Evolutionary conservation across 1,140 invertebrate species (phyloP), one percentile per base, ranked within the genome.

Genomic region (Drosophila bocki): DNA sequence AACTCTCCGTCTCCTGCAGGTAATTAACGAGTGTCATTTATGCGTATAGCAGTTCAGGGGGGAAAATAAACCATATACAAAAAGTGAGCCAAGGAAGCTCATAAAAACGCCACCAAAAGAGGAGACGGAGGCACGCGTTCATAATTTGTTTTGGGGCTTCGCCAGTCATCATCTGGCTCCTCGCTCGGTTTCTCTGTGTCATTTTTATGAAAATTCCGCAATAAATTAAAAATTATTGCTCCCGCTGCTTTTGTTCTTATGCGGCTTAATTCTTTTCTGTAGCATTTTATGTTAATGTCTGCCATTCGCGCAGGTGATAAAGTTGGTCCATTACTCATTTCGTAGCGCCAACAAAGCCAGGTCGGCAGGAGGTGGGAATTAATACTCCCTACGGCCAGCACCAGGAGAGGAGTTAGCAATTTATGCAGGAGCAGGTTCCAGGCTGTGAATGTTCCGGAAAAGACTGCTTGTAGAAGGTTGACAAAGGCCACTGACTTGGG

Each of bases 181-280:
- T 33, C 41, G 32, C 48, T 60, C 32, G 54, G 35, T 35, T 47
- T 63, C 57, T 59, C 42, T 33, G 56, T 80, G 72, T 87, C 68
- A 75, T 65, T 87, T 78, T 87, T 90, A 90, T 85, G 69, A 90
- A 90, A 90, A 81, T 85, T 84, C 81, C 74, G 78, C 81, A 88
- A 90, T 90, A 90, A 88, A 90, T 90, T 88, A 90, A 85, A 85
- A 88, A 88, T 90, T 84, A 87, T 87, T 90, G 85, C 84, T 67
- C 72, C 76, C 71, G 72, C 82, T 74, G 78, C 75, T 80, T 82
- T 64, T 80, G 58, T 77, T 78, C 63, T 80, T 71, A 75, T 64
- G 60, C 78, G 57, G 80, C 80, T 83, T 82, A 77, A 87, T 87
- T 77, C 79, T 62, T 68, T 60, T 42, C 68, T 74, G 70, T 74